Percentiles rank a stretch among this genome's conserved stretches.
phyloP scores from a whole-genome alignment of 2,888 invertebrate genomes.

The Oscheius onirici region DNA sequence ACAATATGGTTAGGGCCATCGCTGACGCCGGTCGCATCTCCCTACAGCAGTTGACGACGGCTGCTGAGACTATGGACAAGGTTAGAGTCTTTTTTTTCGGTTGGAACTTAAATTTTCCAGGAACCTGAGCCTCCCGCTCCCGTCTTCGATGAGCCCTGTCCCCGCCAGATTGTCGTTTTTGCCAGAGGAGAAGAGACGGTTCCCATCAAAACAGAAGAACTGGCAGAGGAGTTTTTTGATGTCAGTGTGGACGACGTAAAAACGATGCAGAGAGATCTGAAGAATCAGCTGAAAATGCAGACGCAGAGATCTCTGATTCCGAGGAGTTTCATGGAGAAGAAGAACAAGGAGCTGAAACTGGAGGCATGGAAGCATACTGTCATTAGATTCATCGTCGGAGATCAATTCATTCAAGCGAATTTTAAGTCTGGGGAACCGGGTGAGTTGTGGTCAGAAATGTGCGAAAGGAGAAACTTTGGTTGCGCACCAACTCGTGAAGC shows the following conservation, averaged over 20 bases:
- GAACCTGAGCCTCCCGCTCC: slow-evolving; percentile 8
- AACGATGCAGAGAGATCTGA: slow-evolving; percentile 49
- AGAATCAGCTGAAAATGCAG: slow-evolving; percentile 50
- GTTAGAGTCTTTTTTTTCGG: not conserved
- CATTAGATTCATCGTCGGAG: slow-evolving; percentile 53
- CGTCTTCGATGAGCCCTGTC: slow-evolving; percentile 46
- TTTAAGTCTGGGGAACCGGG: slow-evolving; percentile 54
- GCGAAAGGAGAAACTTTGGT: no score
- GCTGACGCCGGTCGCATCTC: slow-evolving; percentile 30
- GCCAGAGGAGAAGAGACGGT: not conserved
- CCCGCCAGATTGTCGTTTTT: slow-evolving; percentile 45
- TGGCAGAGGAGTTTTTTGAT: slow-evolving; percentile 59
- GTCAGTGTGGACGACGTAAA: slow-evolving; percentile 52
- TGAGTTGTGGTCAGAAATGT: slow-evolving; percentile 24
- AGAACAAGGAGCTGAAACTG: slow-evolving; percentile 56
- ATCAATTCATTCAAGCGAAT: slow-evolving; percentile 48
- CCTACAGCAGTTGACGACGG: slow-evolving; percentile 18
- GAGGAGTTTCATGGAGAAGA: slow-evolving; percentile 42
- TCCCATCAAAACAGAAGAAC: slow-evolving; percentile 14
- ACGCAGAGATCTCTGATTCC: slow-evolving; percentile 55
- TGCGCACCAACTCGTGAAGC: no score
- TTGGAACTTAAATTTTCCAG: not conserved
- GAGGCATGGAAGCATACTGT: slow-evolving; percentile 58
- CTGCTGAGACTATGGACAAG: slow-evolving; percentile 13
- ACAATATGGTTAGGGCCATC: slow-evolving; percentile 23